phyloP scores from a whole-genome alignment of 2,113 vertebrate species.

The Oreochromis aureus region DNA sequence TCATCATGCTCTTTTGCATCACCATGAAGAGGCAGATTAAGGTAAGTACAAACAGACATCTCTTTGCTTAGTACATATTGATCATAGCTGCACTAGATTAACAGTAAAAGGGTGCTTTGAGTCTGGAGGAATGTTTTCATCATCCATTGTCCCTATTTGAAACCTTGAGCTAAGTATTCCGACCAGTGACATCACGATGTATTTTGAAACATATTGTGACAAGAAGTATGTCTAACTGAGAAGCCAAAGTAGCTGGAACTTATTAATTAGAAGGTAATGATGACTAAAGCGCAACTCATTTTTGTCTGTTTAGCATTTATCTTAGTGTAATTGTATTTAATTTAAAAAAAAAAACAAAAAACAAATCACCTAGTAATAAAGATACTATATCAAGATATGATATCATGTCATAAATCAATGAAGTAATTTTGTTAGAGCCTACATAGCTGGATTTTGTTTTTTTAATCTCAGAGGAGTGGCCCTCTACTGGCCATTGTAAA shows the following conservation, averaged over 20 bases:
- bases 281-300: background rate
- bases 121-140: background rate
- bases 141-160: background rate
- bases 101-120: background rate
- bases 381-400: background rate
- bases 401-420: background rate
- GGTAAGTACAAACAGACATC: conserved; percentile 64
- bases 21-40: conserved; percentile 99
- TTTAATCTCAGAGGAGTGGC: background rate
- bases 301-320: background rate
- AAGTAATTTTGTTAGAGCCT: background rate
- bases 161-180: background rate
- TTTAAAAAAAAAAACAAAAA: fast-evolving
- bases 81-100: background rate
- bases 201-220: background rate
- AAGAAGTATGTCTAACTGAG: background rate
- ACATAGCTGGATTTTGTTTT: background rate
- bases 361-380: background rate
- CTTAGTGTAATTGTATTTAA: background rate
- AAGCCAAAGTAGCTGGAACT: background rate
- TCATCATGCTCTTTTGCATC: conserved; percentile 99
- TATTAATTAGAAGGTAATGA: background rate
- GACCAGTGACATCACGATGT: background rate
- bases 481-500: background rate
- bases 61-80: background rate